Conservation (phyloP, 2,888 invertebrate genomes). For the Drosophila crucigera region DNA sequence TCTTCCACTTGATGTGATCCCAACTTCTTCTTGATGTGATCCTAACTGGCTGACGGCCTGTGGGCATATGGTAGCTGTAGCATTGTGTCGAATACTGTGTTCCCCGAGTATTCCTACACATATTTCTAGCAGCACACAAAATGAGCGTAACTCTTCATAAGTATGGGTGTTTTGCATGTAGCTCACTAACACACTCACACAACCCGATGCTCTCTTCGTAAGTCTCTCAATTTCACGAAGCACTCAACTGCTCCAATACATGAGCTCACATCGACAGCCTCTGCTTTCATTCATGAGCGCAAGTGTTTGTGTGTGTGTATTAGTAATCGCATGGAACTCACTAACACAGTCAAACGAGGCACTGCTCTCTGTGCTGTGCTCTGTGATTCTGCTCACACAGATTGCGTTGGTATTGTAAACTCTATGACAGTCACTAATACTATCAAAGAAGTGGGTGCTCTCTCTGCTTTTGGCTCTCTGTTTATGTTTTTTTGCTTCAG, state of each 20-base stretch:
- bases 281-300: not conserved
- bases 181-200: constrained; percentile 38
- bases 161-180: constrained; percentile 35
- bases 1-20: not conserved
- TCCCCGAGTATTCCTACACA: not conserved
- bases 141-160: constrained; percentile 5
- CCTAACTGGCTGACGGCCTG: constrained; percentile 17
- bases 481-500: constrained; percentile 50
- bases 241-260: not conserved
- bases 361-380: constrained; percentile 58
- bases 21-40: constrained; percentile 3
- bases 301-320: constrained; percentile 12
- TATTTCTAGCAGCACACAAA: not conserved
- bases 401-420: constrained; percentile 12
- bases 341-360: constrained; percentile 36
- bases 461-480: constrained; percentile 47
- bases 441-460: not conserved
- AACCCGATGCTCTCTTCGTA: constrained; percentile 29
- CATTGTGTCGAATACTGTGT: not conserved
- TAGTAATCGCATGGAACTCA: constrained; percentile 16
- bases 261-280: not conserved
- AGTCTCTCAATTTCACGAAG: constrained; percentile 24
- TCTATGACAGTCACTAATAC: constrained; percentile 30
- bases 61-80: constrained; percentile 15
- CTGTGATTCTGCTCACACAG: constrained; percentile 19